Percentiles rank a stretch among this genome's conserved stretches.
Evolutionary conservation across 2,113 vertebrate species (phyloP).

Genomic region (Ifrita kowaldi): DNA sequence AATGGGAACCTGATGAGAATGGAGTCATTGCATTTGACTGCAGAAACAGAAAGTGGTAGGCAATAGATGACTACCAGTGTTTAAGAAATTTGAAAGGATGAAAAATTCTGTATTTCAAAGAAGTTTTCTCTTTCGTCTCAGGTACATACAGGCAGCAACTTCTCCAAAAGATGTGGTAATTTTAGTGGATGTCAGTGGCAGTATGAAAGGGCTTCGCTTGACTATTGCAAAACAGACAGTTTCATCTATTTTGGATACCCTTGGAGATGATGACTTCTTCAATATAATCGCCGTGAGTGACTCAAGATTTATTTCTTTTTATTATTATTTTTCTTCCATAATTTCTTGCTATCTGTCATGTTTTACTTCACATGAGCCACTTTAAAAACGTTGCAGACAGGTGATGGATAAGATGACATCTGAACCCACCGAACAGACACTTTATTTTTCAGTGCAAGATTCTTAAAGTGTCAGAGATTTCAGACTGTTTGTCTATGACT

Average conservation of each 20-base stretch:
- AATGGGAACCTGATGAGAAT: conserved; percentile 97
- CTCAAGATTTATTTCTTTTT: not conserved
- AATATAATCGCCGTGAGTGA: conserved; percentile 94
- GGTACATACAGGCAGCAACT: conserved; percentile 98
- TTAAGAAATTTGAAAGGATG: not conserved
- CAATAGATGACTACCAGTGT: not conserved
- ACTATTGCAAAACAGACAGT: conserved; percentile 97
- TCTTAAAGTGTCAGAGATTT: not conserved
- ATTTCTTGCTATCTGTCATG: not conserved
- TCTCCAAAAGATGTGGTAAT: conserved; percentile 97
- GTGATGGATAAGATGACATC: not conserved
- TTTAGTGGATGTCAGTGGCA: conserved; percentile 94
- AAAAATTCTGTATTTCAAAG: not conserved
- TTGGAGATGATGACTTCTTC: conserved; percentile 98
- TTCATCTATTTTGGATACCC: conserved; percentile 95
- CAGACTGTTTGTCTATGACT: not conserved
- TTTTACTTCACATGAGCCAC: not conserved
- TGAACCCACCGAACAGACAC: not conserved
- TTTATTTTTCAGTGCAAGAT: not conserved
- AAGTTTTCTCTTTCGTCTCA: conserved; percentile 50
- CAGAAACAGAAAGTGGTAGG: conserved; percentile 97
- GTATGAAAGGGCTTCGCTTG: conserved; percentile 96
- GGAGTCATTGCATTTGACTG: conserved; percentile 98
- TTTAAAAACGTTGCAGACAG: not conserved
- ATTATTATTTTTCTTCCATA: not conserved